These are phyloP conservation scores for Cremastobaeus sp. DNA, from an alignment of 2,888 invertebrate species.

Conservation along the genomic window DNA sequence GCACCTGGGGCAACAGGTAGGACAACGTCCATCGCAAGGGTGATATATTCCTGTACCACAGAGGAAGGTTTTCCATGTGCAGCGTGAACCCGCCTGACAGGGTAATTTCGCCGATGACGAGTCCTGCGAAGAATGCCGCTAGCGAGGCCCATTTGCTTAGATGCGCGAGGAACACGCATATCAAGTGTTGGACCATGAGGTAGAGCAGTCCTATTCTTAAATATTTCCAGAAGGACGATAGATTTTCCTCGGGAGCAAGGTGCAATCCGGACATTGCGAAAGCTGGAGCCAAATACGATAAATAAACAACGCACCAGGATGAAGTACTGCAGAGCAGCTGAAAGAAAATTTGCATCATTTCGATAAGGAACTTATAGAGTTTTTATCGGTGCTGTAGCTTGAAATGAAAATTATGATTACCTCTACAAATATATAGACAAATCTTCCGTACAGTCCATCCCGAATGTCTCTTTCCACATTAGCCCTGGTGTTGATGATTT, in stretches of 20 bases:
- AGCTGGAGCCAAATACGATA: conserved; percentile 91
- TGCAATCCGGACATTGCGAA: conserved; percentile 93
- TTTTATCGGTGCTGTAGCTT: too few relatives aligned
- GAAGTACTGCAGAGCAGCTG: conserved; percentile 89
- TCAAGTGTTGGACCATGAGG: conserved; percentile 72
- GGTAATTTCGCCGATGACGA: conserved; percentile 71
- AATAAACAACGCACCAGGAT: conserved; percentile 88
- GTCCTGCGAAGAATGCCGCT: conserved; percentile 70
- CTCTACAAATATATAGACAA: conserved; percentile 88
- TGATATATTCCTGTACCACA: conserved; percentile 73
- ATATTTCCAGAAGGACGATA: conserved; percentile 74
- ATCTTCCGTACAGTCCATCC: conserved; percentile 88
- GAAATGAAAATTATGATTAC: conserved; percentile 79
- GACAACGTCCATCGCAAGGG: conserved; percentile 74
- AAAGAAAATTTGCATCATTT: too few relatives aligned
- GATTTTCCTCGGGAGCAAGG: conserved; percentile 74
- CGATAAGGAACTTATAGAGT: too few relatives aligned
- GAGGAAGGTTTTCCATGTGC: conserved; percentile 73
- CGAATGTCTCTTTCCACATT: conserved; percentile 89
- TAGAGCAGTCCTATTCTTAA: conserved; percentile 72
- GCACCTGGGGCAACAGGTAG: conserved; percentile 70
- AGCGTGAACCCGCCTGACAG: conserved; percentile 72
- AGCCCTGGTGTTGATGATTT: conserved; percentile 77
- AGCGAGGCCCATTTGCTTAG: conserved; percentile 73
- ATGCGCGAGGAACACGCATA: conserved; percentile 73